phyloP scores from a whole-genome alignment of 2,113 vertebrate species.

The Excalfactoria chinensis region DNA sequence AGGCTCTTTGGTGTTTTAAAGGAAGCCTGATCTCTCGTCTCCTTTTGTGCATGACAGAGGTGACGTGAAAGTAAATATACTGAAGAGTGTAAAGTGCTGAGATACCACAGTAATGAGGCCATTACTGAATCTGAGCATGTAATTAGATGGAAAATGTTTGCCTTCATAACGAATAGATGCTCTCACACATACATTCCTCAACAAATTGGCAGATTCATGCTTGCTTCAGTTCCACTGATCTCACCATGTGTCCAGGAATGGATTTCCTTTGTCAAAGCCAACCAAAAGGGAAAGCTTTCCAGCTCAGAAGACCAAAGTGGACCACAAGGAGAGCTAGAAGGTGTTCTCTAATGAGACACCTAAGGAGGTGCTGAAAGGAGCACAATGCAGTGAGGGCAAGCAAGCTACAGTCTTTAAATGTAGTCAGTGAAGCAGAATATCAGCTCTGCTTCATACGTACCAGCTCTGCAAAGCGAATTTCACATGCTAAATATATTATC shows the following conservation, averaged over 20 bases:
- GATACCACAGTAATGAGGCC: constrained; percentile 50
- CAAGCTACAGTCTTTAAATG: not conserved
- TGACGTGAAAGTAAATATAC: constrained; percentile 47
- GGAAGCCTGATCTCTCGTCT: constrained; percentile 25
- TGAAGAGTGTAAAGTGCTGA: constrained; percentile 35
- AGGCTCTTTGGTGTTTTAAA: constrained; percentile 12
- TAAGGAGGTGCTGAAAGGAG: not conserved
- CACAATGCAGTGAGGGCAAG: not conserved
- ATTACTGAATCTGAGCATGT: constrained; percentile 56
- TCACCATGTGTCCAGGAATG: not conserved
- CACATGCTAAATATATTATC: constrained; percentile 39
- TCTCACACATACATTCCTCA: constrained; percentile 38
- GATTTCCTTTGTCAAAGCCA: constrained; percentile 21
- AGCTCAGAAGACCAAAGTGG: not conserved
- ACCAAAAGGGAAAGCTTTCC: not conserved
- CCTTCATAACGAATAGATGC: constrained; percentile 51
- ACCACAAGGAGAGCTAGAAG: not conserved
- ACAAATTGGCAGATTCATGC: constrained; percentile 29
- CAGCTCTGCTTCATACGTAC: not conserved
- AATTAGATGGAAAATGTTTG: constrained; percentile 67
- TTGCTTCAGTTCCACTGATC: not conserved
- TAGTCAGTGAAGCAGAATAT: constrained; percentile 37
- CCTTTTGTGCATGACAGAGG: constrained; percentile 39
- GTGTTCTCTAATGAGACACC: not conserved
- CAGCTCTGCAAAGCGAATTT: constrained; percentile 57